A percentile compares a stretch with the other conserved stretches of the same genome.
phyloP scores from a whole-genome alignment of 1,140 invertebrate species.

The Macrotrachela quadricornifera region DNA sequence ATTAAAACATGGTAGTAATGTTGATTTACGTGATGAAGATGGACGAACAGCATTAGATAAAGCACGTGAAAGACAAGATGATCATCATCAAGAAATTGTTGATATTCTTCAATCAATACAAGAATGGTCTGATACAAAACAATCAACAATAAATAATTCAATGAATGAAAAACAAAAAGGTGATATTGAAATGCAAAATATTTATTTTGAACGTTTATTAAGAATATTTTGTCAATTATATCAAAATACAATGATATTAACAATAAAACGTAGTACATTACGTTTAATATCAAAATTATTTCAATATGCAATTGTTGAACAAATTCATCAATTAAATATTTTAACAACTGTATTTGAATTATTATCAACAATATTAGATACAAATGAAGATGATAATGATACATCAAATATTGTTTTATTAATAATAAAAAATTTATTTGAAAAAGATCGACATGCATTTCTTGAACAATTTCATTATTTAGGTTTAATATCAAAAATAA shows the following conservation, averaged over 20 bases:
- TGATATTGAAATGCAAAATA: constrained; percentile 58
- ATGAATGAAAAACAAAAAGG: constrained; percentile 57
- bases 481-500: too few relatives aligned
- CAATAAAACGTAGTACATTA: constrained; percentile 35
- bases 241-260: constrained; percentile 69
- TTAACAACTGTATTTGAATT: too few relatives aligned
- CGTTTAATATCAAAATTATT: constrained; percentile 2
- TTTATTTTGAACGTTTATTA: constrained; percentile 63
- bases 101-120: constrained; percentile 64
- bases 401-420: too few relatives aligned
- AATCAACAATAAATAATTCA: constrained; percentile 37
- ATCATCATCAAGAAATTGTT: constrained; percentile 48
- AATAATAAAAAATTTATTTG: too few relatives aligned
- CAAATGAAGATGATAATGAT: too few relatives aligned
- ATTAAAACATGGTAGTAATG: constrained; percentile 85
- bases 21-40: constrained; percentile 71
- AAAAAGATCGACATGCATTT: too few relatives aligned
- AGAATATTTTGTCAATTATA: constrained; percentile 87
- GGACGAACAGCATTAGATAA: constrained; percentile 94
- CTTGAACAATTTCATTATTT: too few relatives aligned
- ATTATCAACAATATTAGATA: too few relatives aligned
- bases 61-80: constrained; percentile 81
- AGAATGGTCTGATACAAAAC: not conserved
- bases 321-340: not conserved
- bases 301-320: not conserved